phyloP scores from a whole-genome alignment of 2,888 invertebrate species.

The Scrobipalpa atriplicella region DNA sequence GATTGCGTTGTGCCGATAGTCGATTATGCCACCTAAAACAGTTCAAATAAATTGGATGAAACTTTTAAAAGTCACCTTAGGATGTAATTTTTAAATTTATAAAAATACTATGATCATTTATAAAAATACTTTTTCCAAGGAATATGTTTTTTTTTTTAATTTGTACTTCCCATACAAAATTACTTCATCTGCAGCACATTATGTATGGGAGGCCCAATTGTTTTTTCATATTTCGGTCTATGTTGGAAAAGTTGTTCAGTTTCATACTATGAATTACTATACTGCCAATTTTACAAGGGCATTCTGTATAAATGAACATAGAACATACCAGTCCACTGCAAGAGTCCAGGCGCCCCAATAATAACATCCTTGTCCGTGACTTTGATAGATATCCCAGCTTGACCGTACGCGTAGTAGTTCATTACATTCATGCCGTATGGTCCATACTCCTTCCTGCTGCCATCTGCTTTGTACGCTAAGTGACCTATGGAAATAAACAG shows the following conservation, averaged over 20 bases:
- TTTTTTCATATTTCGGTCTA: too few relatives aligned
- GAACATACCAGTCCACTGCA: constrained; percentile 80
- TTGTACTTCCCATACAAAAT: too few relatives aligned
- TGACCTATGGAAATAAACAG: constrained; percentile 45
- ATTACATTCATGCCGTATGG: constrained; percentile 55
- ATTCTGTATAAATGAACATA: too few relatives aligned
- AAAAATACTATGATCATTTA: too few relatives aligned
- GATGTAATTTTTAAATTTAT: too few relatives aligned
- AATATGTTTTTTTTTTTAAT: too few relatives aligned
- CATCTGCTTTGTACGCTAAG: constrained; percentile 57
- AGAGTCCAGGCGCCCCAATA: constrained; percentile 84
- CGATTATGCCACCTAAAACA: constrained; percentile 63
- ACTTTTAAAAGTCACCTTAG: neutral
- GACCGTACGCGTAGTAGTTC: constrained; percentile 77
- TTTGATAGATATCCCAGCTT: constrained; percentile 78
- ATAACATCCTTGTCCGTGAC: constrained; percentile 70
- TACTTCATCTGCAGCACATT: too few relatives aligned
- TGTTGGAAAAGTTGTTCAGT: too few relatives aligned
- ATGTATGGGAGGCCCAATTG: too few relatives aligned
- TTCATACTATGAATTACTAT: too few relatives aligned
- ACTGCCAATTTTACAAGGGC: too few relatives aligned
- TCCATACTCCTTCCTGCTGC: constrained; percentile 57
- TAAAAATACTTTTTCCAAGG: too few relatives aligned
- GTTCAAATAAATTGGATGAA: neutral
- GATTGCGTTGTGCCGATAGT: constrained; percentile 48